Conservation (phyloP, 1,140 invertebrate species). For the Dryas iulia region DNA sequence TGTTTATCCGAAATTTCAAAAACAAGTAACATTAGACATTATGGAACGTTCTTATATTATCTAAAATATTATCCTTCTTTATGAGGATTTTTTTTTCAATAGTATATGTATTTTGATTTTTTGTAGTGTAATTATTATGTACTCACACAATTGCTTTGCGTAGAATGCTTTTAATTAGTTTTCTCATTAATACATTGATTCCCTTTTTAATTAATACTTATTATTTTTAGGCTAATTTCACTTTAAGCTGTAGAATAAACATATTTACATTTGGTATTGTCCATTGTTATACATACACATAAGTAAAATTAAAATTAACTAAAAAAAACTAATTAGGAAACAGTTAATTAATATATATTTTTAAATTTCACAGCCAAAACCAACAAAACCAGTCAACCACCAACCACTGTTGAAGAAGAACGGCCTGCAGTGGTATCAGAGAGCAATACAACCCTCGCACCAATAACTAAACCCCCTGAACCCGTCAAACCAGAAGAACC, state of each 20-base stretch:
- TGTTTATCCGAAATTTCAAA: no score
- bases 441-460: conserved; percentile 13
- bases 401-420: conserved; percentile 36
- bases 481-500: conserved; percentile 48
- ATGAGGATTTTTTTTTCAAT: no score
- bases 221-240: no score
- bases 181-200: background rate
- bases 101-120: no score
- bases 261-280: background rate
- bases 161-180: background rate
- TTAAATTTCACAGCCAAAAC: conserved; percentile 49
- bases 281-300: conserved; percentile 1
- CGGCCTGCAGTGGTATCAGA: conserved; percentile 30
- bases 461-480: conserved; percentile 48
- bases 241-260: background rate
- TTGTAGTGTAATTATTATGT: background rate
- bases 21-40: no score
- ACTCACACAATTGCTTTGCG: background rate
- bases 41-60: no score
- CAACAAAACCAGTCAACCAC: conserved; percentile 27
- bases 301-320: background rate
- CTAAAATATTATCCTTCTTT: no score
- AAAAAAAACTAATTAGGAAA: background rate
- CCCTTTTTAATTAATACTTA: no score
- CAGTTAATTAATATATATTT: background rate